Base-by-base conservation (phyloP, 2,113 vertebrate genomes). In the Myxocyprinus asiaticus region DNA sequence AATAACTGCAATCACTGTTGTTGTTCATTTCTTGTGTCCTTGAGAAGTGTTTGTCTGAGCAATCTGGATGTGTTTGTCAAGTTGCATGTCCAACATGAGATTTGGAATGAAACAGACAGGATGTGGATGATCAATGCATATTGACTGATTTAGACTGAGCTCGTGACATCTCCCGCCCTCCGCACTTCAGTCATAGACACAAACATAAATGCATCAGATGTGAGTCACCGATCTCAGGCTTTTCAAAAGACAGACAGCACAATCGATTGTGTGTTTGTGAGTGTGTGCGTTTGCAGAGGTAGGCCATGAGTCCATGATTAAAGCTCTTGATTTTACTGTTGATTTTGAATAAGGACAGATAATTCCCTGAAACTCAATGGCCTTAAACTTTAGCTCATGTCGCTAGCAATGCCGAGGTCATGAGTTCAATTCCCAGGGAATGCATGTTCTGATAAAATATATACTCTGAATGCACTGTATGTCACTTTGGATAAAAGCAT, bases 131-230 rank as follows among this genome's bases (percentile, higher is more conserved):
- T 74, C 70, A 42, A 11, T 9, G 64, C 10, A 3, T 61, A 80
- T 74, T 74, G 69, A 74, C 56, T 50, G 78, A 44, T 65, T 79
- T 79, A 61, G 47, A 73, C 58, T 22, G 2, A 17, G 71, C 55
- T 67, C 53, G 53, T 42, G 45, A 61, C 64, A 65, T 53, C n/a
- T 64, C 7, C 17, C 14, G 0, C 44, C 14, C 48, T 44, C 59
- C n/a, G 6, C 7, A 59, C 33, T 69, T 69, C 59, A 79, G 50
- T 33, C 15, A n/a, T 43, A 47, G n/a, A 44, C 17, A 15, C 9
- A 4, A 71, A 12, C 7, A 48, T 22, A 33, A 33, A 33, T 3
- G 22, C 22, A 33, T 33, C 22, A 33, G 22, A 33, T 65, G 42
- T n/a, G 53, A 80, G 17, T 44, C 48, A 55, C 59, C 45, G 59